Evolutionary conservation across 2,888 invertebrate genomes (phyloP), one percentile per base, ranked within the genome.

Genomic region (Cancer borealis): DNA sequence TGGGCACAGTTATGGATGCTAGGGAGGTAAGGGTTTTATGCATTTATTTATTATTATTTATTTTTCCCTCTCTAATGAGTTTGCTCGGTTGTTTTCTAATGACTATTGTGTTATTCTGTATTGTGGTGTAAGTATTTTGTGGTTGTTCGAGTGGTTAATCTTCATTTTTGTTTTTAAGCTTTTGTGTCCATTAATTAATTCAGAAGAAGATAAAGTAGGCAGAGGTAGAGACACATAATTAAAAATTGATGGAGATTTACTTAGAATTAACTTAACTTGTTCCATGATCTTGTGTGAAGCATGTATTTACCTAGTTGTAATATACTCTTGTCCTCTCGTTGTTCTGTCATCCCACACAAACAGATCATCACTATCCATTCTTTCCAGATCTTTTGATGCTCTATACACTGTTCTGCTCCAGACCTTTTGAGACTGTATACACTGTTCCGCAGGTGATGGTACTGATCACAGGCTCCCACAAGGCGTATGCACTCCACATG

Each of bases 1-100:
- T 99, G 92, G 99, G 99, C 93, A 99, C 99, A 93, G 99, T 99
- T 54, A 99, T 99, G 99, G 99, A 99, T 97, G 98, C 99, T 17
- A 98, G 98, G 96, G 99, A 99, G 97, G 99, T 99, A 94, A 73
- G 94, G 21, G 17, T 73, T 73, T 6, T n/a, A 73, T 73, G 39
- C 39, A 39, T 26, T 73, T n/a, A n/a, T 66, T 66, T n/a, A 66
- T n/a, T 39, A 39, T 39, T 39, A 39, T 39, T 39, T 39, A 39
- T 39, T 39, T 39, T 39, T 39, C 39, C 39, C 39, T 39, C 39
- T 39, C 39, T 39, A 39, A 39, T 39, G 2, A 39, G 39, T 39
- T 39, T 39, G 39, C 39, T 39, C 39, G 39, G 39, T 39, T 39
- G 39, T 39, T 39, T 39, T 39, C 39, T 39, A 2, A 39, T 39